These are phyloP conservation scores for Echinometra lucunter DNA, from an alignment of 53 echinoderm and acorn worm genomes.

Conservation along the genomic window DNA sequence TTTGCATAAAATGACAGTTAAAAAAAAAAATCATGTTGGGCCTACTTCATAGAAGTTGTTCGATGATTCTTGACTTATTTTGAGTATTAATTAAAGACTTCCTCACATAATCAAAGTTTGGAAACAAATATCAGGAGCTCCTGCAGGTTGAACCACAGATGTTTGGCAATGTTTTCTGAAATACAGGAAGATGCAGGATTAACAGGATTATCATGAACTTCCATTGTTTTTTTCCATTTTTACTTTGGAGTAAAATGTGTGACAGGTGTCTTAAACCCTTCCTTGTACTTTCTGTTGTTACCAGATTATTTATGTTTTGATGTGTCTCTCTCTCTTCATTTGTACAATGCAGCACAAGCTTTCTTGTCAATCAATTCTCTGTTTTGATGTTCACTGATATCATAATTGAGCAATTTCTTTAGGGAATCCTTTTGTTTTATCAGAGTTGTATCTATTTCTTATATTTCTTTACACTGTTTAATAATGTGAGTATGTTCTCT, in stretches of 20 bases:
- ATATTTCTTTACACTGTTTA: neutral
- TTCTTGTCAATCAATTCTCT: too few species aligned
- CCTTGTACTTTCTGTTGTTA: neutral
- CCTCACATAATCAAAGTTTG: neutral
- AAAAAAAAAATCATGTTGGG: neutral
- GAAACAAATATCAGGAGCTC: neutral
- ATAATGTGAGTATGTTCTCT: neutral
- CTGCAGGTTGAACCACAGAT: neutral
- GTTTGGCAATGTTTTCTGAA: neutral
- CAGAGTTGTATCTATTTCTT: neutral
- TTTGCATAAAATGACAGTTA: too few species aligned
- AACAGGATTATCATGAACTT: neutral
- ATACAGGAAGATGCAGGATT: constrained; percentile 14
- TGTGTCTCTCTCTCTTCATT: neutral
- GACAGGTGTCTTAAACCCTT: neutral
- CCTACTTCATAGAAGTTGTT: too few species aligned
- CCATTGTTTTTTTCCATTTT: neutral
- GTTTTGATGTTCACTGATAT: too few species aligned
- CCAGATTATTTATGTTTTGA: neutral
- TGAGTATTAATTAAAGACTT: neutral
- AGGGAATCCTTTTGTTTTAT: too few species aligned
- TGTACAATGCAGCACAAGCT: too few species aligned
- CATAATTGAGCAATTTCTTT: too few species aligned
- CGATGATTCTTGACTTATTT: constrained; percentile 10
- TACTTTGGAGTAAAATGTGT: neutral